Evolutionary conservation across 2,888 invertebrate genomes (phyloP).

Genomic region (Agelastica alni): DNA sequence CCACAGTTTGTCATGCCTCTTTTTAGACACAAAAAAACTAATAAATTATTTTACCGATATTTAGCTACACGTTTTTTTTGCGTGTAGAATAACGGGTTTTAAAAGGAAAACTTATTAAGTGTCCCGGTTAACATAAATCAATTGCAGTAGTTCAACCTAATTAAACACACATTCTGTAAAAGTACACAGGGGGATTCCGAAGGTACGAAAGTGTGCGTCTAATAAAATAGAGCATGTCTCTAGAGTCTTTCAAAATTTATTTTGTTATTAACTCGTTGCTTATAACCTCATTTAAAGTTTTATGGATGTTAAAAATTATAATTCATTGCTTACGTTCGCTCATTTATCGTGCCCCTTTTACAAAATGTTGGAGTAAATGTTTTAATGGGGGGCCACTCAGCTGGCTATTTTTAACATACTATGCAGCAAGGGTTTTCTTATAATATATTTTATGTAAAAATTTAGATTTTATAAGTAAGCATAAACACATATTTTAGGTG

Average conservation of each 20-base stretch:
- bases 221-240: constrained; percentile 9
- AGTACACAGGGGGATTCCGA: constrained; percentile 2
- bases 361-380: not conserved
- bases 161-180: not conserved
- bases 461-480: no score
- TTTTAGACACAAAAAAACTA: no score
- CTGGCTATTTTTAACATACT: not conserved
- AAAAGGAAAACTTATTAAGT: no score
- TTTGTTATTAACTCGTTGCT: constrained; percentile 15
- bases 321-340: constrained; percentile 15
- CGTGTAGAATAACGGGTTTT: no score
- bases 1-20: no score
- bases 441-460: no score
- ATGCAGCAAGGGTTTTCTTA: no score
- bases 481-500: no score
- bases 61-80: no score
- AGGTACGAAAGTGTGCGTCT: constrained; percentile 8
- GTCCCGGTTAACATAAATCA: no score
- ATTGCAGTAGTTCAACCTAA: not conserved
- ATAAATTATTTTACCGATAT: no score
- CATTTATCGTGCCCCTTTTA: constrained; percentile 11
- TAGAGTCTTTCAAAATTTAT: constrained; percentile 12
- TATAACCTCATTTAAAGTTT: constrained; percentile 10
- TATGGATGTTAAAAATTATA: constrained; percentile 16
- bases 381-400: not conserved